Percentiles rank a stretch among this genome's conserved stretches.
Evolutionary conservation across 2,113 vertebrate genomes (phyloP).

Genomic region (Odobenus rosmarus): DNA sequence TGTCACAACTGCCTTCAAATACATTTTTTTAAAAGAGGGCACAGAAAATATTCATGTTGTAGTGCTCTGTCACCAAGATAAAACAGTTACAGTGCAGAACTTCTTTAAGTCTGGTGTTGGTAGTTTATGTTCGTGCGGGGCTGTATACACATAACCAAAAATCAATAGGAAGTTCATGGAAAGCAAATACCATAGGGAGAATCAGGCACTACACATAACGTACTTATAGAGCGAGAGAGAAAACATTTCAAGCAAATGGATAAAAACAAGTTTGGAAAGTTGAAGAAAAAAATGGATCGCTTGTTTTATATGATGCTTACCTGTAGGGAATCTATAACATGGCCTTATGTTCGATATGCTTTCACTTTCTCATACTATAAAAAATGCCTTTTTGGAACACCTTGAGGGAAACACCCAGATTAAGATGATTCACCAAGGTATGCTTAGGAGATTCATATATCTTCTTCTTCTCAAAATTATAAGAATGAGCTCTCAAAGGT

Average conservation of each 20-base stretch:
- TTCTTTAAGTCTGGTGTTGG: constrained; percentile 69
- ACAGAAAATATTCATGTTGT: constrained; percentile 69
- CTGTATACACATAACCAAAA: constrained; percentile 80
- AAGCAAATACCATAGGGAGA: constrained; percentile 73
- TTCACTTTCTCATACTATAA: constrained; percentile 69
- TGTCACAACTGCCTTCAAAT: constrained; percentile 53
- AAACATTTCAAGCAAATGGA: constrained; percentile 74
- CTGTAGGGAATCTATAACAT: constrained; percentile 75
- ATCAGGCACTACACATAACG: constrained; percentile 47
- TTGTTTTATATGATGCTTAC: constrained; percentile 73
- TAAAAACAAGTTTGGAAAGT: constrained; percentile 76
- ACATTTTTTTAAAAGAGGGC: constrained; percentile 42
- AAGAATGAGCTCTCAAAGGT: constrained; percentile 79
- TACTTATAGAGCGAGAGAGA: constrained; percentile 64
- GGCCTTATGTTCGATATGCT: constrained; percentile 66
- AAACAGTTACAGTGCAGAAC: constrained; percentile 47
- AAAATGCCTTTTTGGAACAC: constrained; percentile 69
- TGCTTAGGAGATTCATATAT: constrained; percentile 69
- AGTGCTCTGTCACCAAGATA: constrained; percentile 54
- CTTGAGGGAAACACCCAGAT: constrained; percentile 65
- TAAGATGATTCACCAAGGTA: constrained; percentile 65
- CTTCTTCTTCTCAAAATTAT: constrained; percentile 78
- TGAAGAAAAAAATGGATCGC: constrained; percentile 66
- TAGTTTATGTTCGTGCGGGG: constrained; percentile 55
- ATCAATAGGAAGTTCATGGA: constrained; percentile 81